Evolutionary conservation across 2,113 vertebrate genomes (phyloP).

Genomic region (Boulengeromyrus knoepffleri): DNA sequence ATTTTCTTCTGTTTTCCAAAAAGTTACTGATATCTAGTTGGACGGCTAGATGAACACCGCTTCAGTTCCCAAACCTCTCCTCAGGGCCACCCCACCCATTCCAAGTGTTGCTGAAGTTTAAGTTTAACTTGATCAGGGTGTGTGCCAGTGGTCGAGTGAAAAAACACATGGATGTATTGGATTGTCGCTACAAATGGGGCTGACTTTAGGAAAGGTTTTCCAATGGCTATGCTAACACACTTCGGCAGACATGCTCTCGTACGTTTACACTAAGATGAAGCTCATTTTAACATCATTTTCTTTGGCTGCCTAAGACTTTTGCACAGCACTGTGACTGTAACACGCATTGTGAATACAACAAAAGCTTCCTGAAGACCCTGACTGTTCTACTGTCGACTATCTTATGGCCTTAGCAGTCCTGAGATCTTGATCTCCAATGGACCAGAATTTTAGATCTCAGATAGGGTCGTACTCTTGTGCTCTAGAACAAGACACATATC

Average conservation of each 20-base stretch:
- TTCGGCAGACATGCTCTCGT: background rate
- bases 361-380: background rate
- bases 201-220: background rate
- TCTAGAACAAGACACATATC: background rate
- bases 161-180: background rate
- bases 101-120: background rate
- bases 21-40: background rate
- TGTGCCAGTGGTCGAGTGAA: background rate
- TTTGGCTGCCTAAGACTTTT: background rate
- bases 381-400: background rate
- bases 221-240: background rate
- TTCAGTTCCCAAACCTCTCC: too few relatives aligned
- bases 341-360: background rate
- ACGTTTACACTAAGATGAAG: background rate
- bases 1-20: background rate
- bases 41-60: too few relatives aligned
- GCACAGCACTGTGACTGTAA: background rate
- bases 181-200: background rate
- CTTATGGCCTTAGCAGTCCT: background rate
- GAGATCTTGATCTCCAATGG: background rate
- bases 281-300: background rate
- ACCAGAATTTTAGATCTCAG: background rate
- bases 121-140: background rate
- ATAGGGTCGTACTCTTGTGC: background rate
- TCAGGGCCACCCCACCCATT: background rate